phyloP scores from a whole-genome alignment of 2,888 invertebrate genomes.

The Liodrosophila aerea region DNA sequence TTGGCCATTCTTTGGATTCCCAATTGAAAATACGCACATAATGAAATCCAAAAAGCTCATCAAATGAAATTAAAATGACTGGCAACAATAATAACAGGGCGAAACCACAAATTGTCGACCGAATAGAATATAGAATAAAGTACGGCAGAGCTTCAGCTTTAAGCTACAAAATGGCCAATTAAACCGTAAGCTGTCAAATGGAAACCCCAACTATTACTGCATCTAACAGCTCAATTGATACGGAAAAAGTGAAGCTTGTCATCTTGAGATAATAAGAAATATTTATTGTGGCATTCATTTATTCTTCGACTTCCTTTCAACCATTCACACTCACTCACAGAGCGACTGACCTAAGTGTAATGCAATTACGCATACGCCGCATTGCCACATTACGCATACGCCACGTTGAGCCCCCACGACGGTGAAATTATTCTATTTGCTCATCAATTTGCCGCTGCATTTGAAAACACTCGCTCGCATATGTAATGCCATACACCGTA shows the following conservation, averaged over 20 bases:
- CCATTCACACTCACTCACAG: too few species aligned
- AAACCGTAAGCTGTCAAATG: conserved; percentile 23
- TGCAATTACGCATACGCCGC: background rate
- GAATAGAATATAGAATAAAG: background rate
- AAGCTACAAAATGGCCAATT: conserved; percentile 44
- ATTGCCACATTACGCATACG: background rate
- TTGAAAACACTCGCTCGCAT: too few species aligned
- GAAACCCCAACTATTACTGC: too few species aligned
- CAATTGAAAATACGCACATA: conserved; percentile 4
- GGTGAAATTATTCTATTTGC: too few species aligned
- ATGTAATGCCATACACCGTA: too few species aligned
- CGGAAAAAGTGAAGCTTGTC: too few species aligned
- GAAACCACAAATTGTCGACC: conserved; percentile 31
- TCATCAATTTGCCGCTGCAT: too few species aligned
- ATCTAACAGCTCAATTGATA: too few species aligned
- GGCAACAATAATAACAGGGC: conserved; percentile 8
- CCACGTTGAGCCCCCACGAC: background rate
- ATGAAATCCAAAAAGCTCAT: conserved; percentile 13
- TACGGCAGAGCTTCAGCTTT: conserved; percentile 5
- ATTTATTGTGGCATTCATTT: too few species aligned
- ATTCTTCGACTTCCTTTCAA: too few species aligned
- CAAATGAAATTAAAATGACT: conserved; percentile 8
- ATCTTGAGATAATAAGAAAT: too few species aligned
- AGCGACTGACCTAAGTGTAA: background rate
- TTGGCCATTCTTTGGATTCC: conserved; percentile 10